Evolutionary conservation across 1,140 invertebrate genomes (phyloP), one percentile per base, ranked within the genome.

Genomic region (Pissodes strobi): DNA sequence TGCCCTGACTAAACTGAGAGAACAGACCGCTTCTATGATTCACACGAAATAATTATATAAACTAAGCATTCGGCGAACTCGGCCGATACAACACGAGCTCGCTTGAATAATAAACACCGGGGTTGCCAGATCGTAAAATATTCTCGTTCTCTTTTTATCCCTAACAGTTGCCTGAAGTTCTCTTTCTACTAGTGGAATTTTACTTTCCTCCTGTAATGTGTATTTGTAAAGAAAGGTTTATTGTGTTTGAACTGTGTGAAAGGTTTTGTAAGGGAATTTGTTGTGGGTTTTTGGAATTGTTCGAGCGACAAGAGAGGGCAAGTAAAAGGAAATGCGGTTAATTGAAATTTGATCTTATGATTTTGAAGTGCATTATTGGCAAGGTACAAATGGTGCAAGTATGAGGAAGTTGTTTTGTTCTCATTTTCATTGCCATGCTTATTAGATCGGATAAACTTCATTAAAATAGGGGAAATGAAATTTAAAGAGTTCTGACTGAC

Each of bases 31-130:
- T 60, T 64, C 62, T 55, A 68, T 68, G 62, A 68, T 68, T 64
- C 67, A 68, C 57, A 68, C 51, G 51, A 38, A 57, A 64, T 61
- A 68, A 64, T 64, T 62, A 68, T 58, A 64, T 68, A 61, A 64
- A 68, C 61, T 59, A 13, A 45, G 38, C 46, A n/a, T 63, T 51
- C 37, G 49, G 19, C 51, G 60, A 53, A 37, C 2, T 37, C 23
- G 45, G 30, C 37, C 22, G 38, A 51, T 17, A 41, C 49, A 25
- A 46, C 37, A 23, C 30, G 53, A 60, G 52, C 45, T 25, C 43
- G 66, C 55, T 38, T 63, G 48, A 59, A 43, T 67, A 45, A 46
- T 56, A 67, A 63, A 48, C 53, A 19, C 13, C 65, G 41, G 21
- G 18, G 62, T 68, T 68, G 62, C 67, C 67, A 46, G 8, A 21